Percentiles rank a stretch among this genome's conserved stretches.
Evolutionary conservation across 2,797 vertebrate genomes (phyloP).

Genomic region (Falco concolor): DNA sequence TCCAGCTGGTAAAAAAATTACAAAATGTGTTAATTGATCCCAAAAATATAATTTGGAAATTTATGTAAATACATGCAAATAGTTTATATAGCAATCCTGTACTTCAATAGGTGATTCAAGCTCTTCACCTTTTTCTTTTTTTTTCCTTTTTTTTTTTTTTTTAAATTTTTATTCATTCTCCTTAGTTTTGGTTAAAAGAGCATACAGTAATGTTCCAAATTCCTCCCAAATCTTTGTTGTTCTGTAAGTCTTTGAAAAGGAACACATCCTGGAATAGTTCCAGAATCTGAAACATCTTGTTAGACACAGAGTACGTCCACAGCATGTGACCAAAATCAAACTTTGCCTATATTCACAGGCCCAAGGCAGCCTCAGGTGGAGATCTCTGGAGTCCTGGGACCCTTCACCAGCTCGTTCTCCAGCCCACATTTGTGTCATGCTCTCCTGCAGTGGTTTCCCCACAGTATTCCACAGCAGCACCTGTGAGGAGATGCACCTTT

Average conservation of each 20-base stretch:
- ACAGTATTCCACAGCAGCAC: rapidly evolving
- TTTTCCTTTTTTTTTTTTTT: no score
- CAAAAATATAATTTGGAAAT: not conserved
- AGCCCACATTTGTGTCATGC: rapidly evolving
- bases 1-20: not conserved
- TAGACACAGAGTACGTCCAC: not conserved
- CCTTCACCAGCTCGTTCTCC: not conserved
- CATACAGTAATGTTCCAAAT: not conserved
- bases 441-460: not conserved
- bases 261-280: not conserved
- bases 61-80: not conserved
- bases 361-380: not conserved
- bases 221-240: not conserved
- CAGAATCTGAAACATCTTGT: not conserved
- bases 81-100: not conserved
- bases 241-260: not conserved
- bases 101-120: not conserved
- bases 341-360: not conserved
- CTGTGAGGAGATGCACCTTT: not conserved
- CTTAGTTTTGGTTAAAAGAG: not conserved
- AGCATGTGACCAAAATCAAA: not conserved
- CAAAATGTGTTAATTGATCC: not conserved
- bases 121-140: not conserved
- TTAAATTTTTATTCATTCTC: not conserved
- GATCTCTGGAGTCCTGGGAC: not conserved